Conservation (phyloP, 2,888 invertebrate genomes). For the Caenorhabditis doughertyi region DNA sequence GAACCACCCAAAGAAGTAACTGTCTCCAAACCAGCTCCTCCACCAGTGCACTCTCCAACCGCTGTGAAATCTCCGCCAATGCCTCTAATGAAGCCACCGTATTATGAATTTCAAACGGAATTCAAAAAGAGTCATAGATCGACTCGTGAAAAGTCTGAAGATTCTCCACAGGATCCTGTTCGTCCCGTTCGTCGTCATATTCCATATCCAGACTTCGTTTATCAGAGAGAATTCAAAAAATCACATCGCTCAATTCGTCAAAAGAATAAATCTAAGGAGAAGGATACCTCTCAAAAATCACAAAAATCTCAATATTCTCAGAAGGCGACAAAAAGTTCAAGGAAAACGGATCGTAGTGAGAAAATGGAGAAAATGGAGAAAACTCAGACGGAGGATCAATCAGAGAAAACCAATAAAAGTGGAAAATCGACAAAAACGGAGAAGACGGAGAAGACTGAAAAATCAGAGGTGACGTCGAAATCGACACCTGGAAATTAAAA, state of each 20-base stretch:
- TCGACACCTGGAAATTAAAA: no score
- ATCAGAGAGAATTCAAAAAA: slow-evolving; percentile 28
- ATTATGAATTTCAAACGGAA: background rate
- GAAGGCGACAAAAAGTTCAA: background rate
- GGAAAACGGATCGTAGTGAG: background rate
- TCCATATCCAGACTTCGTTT: background rate
- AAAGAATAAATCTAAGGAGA: background rate
- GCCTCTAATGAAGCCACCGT: background rate
- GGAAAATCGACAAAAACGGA: background rate
- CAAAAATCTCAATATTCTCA: background rate
- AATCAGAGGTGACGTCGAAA: background rate
- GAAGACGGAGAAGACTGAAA: background rate
- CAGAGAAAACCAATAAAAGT: slow-evolving; percentile 7
- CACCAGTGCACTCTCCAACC: background rate
- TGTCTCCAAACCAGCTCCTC: background rate
- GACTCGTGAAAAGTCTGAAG: background rate
- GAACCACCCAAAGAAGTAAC: background rate
- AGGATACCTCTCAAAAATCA: background rate
- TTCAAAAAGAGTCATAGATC: slow-evolving; percentile 24
- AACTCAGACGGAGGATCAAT: slow-evolving; percentile 1
- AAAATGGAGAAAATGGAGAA: slow-evolving; percentile 14
- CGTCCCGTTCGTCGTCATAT: background rate
- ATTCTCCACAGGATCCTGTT: background rate
- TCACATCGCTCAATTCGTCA: slow-evolving; percentile 13
- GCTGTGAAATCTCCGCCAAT: slow-evolving; percentile 1